Conservation (phyloP, 2,113 vertebrate species). For the Sula dactylatra region DNA sequence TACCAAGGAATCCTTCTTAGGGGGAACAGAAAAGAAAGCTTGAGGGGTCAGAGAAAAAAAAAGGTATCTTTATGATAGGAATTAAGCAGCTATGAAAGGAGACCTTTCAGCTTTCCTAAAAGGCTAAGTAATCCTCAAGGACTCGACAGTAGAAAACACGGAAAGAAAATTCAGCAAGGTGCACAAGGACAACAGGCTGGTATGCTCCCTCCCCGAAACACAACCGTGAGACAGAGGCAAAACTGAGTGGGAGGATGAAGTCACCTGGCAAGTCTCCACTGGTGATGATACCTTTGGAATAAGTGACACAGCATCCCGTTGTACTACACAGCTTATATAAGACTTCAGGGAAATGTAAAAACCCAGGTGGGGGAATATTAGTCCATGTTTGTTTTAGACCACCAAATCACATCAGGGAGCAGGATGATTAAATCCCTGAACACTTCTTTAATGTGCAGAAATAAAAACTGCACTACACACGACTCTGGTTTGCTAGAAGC, state of each 20-base stretch:
- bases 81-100: constrained; percentile 12
- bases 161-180: not conserved
- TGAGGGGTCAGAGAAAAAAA: not conserved
- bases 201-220: constrained; percentile 30
- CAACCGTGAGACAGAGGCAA: constrained; percentile 57
- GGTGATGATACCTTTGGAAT: constrained; percentile 68
- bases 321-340: constrained; percentile 59
- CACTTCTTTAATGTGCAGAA: not conserved
- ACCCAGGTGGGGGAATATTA: constrained; percentile 46
- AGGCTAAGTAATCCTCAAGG: constrained; percentile 3
- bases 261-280: constrained; percentile 64
- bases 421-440: constrained; percentile 41
- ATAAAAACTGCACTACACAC: not conserved
- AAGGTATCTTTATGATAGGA: not conserved
- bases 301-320: constrained; percentile 63
- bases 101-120: constrained; percentile 12
- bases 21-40: not conserved
- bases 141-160: not conserved
- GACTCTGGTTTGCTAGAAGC: not conserved
- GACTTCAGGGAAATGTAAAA: constrained; percentile 56
- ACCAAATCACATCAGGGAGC: constrained; percentile 45
- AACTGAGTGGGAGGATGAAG: constrained; percentile 66
- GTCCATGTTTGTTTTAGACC: constrained; percentile 42
- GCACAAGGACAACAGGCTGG: constrained; percentile 45
- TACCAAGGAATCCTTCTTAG: not conserved